phyloP scores from a whole-genome alignment of 2,113 vertebrate species.

The Procavia capensis region DNA sequence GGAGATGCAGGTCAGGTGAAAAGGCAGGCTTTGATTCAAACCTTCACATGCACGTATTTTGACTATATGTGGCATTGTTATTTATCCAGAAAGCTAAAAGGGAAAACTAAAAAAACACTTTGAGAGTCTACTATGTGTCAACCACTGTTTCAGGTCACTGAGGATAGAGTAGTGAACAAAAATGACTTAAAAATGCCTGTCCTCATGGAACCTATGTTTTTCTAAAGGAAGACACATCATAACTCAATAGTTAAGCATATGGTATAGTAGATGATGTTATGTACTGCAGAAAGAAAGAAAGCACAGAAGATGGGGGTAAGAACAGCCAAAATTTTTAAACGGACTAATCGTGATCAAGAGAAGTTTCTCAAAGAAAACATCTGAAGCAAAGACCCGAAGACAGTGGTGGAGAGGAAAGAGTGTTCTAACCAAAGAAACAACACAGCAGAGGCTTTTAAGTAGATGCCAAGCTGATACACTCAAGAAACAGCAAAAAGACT shows the following conservation, averaged over 20 bases:
- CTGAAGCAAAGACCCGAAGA: background rate
- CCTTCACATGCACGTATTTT: background rate
- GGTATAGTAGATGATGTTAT: background rate
- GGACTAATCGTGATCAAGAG: background rate
- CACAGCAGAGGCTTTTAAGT: background rate
- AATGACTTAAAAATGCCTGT: background rate
- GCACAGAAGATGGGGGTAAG: background rate
- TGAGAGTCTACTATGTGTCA: background rate
- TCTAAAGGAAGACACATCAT: background rate
- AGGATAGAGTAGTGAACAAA: background rate
- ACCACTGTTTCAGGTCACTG: background rate
- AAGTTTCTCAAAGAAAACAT: background rate
- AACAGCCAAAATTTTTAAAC: background rate
- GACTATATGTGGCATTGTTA: background rate
- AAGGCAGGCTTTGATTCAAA: slow-evolving; percentile 9
- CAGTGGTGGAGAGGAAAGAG: background rate
- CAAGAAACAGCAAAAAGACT: background rate
- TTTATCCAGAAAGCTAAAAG: slow-evolving; percentile 47
- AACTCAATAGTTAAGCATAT: slow-evolving; percentile 1
- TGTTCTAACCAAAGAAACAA: background rate
- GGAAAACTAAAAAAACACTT: background rate
- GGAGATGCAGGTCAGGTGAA: background rate
- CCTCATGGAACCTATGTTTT: background rate
- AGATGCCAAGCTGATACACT: background rate
- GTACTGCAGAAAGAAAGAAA: background rate